Percentiles rank a stretch among this genome's conserved stretches.
phyloP scores from a whole-genome alignment of 2,888 invertebrate species.

The Tetanocera ferruginea region DNA sequence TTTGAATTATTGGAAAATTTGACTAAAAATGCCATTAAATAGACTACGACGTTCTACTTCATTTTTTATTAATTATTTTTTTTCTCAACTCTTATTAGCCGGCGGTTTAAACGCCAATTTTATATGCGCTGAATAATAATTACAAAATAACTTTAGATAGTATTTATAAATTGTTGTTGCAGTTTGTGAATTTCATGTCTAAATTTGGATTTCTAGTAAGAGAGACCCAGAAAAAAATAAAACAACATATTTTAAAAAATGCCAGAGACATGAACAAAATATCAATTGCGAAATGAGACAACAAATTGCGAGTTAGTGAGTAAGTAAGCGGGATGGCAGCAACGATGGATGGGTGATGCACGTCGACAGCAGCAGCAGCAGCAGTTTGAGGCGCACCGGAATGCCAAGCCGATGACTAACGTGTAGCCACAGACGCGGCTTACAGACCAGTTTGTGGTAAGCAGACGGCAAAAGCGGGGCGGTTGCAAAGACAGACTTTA shows the following conservation, averaged over 20 bases:
- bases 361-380: neutral
- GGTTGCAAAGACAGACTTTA: neutral
- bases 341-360: neutral
- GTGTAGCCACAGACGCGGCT: neutral
- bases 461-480: neutral
- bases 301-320: neutral
- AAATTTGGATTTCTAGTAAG: constrained; percentile 36
- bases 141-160: neutral
- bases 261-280: constrained; percentile 24
- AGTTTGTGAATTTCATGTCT: constrained; percentile 32
- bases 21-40: neutral
- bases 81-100: too few relatives aligned
- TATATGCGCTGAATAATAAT: constrained; percentile 9
- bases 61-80: too few relatives aligned
- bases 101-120: neutral
- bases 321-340: neutral
- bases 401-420: constrained; percentile 31
- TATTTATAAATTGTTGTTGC: neutral
- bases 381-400: neutral
- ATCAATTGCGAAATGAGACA: constrained; percentile 3
- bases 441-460: neutral
- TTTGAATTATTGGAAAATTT: neutral
- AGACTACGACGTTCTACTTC: neutral
- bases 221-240: neutral
- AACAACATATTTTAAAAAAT: constrained; percentile 1